Evolutionary conservation across 1,140 invertebrate genomes (phyloP).

Genomic region (Heliconius eleuchia): DNA sequence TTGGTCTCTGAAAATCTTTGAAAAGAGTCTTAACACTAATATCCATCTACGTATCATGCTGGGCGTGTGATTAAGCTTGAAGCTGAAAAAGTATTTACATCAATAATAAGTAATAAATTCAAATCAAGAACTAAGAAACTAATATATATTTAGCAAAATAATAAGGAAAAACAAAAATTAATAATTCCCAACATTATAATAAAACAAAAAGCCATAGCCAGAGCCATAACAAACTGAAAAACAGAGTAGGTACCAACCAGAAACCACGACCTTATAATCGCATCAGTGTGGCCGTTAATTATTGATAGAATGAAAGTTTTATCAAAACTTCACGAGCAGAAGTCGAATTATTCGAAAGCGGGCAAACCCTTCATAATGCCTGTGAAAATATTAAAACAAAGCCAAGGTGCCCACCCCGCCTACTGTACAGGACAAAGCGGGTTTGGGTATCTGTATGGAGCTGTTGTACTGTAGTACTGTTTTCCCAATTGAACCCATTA

Average conservation of each 20-base stretch:
- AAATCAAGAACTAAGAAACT: not conserved
- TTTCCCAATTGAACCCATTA: too few relatives aligned
- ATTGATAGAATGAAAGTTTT: constrained; percentile 82
- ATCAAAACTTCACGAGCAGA: constrained; percentile 81
- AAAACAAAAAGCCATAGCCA: constrained; percentile 33
- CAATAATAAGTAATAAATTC: not conserved
- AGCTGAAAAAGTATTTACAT: too few relatives aligned
- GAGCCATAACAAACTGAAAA: constrained; percentile 46
- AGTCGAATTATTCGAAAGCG: constrained; percentile 80
- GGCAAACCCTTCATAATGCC: constrained; percentile 80
- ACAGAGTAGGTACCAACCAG: constrained; percentile 64
- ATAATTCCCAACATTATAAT: constrained; percentile 13
- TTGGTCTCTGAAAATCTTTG: too few relatives aligned
- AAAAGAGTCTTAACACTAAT: too few relatives aligned
- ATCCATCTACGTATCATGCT: too few relatives aligned
- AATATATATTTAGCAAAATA: not conserved
- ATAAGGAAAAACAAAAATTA: not conserved
- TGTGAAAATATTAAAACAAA: constrained; percentile 82
- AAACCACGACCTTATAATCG: constrained; percentile 75
- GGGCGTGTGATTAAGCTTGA: too few relatives aligned
- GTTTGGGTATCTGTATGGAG: constrained; percentile 55
- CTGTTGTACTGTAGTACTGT: constrained; percentile 35
- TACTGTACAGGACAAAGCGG: constrained; percentile 62
- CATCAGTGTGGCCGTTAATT: constrained; percentile 79
- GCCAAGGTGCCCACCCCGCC: constrained; percentile 74